Conservation (phyloP, 2,113 vertebrate genomes). For the Strix uralensis region DNA sequence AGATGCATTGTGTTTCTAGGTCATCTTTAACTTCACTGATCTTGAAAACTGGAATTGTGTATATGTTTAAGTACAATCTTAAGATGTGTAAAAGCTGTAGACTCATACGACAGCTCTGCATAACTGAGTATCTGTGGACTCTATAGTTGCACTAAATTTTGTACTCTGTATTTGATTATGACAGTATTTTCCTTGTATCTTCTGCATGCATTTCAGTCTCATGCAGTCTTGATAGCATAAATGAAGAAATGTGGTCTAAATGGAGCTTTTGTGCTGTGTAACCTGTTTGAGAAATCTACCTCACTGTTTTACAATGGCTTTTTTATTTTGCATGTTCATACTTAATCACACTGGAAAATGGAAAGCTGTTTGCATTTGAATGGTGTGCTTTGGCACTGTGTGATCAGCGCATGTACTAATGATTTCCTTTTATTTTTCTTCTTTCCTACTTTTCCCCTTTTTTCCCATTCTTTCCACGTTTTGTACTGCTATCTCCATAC, state of each 20-base stretch:
- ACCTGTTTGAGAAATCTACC: slow-evolving; percentile 66
- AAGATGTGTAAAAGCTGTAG: background rate
- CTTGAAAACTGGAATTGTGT: background rate
- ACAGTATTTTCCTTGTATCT: slow-evolving; percentile 58
- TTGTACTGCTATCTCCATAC: slow-evolving; percentile 75
- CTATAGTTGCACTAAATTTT: slow-evolving; percentile 40
- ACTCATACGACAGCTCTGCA: background rate
- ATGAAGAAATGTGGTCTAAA: slow-evolving; percentile 53
- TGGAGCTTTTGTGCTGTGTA: slow-evolving; percentile 65
- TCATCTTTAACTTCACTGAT: background rate
- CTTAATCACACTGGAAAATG: slow-evolving; percentile 78
- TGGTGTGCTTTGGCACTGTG: slow-evolving; percentile 81
- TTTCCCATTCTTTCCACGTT: slow-evolving; percentile 73
- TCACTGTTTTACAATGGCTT: slow-evolving; percentile 70
- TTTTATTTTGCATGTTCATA: slow-evolving; percentile 76
- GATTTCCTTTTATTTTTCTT: slow-evolving; percentile 86
- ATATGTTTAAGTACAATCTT: background rate
- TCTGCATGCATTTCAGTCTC: slow-evolving; percentile 70
- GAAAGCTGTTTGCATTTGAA: slow-evolving; percentile 78
- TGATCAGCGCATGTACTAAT: slow-evolving; percentile 85
- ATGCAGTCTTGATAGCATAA: slow-evolving; percentile 61
- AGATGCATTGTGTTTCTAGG: background rate
- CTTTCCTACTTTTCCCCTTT: slow-evolving; percentile 76
- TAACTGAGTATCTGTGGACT: slow-evolving; percentile 73
- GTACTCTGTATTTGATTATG: slow-evolving; percentile 58